Evolutionary conservation across 2,888 invertebrate species (phyloP).

Genomic region (Nephrocerus scutellatus): DNA sequence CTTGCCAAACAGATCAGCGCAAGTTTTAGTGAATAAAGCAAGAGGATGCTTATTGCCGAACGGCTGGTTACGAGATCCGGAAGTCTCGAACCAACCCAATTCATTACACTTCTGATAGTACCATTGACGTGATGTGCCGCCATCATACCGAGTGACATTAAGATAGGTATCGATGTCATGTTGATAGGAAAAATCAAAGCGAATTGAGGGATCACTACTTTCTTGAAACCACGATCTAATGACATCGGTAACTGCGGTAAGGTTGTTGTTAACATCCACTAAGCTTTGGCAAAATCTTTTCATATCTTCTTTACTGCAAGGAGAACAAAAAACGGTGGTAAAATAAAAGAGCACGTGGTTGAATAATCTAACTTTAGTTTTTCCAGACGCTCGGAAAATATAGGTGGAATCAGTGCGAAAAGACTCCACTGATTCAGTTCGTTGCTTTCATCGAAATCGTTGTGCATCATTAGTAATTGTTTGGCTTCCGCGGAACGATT

Average conservation of each 20-base stretch:
- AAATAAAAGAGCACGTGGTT: too few relatives aligned
- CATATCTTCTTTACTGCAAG: constrained; percentile 34
- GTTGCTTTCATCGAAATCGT: constrained; percentile 35
- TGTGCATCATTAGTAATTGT: constrained; percentile 36
- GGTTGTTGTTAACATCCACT: constrained; percentile 32
- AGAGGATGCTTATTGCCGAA: constrained; percentile 46
- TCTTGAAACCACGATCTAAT: too few relatives aligned
- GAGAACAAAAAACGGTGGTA: too few relatives aligned
- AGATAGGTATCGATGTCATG: too few relatives aligned
- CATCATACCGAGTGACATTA: too few relatives aligned
- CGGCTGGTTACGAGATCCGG: constrained; percentile 55
- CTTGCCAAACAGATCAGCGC: constrained; percentile 36
- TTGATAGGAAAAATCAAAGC: too few relatives aligned
- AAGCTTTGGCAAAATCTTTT: constrained; percentile 32
- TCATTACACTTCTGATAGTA: constrained; percentile 79
- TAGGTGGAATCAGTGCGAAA: constrained; percentile 38
- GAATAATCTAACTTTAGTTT: too few relatives aligned
- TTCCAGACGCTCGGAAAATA: constrained; percentile 42
- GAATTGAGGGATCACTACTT: too few relatives aligned
- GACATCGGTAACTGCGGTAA: constrained; percentile 30
- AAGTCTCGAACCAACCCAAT: constrained; percentile 77
- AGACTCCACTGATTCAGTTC: constrained; percentile 39
- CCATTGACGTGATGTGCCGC: constrained; percentile 59
- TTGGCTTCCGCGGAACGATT: constrained; percentile 34
- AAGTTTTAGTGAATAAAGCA: constrained; percentile 31